Evolutionary conservation across 2,797 vertebrate genomes (phyloP).

Genomic region (Sebastes kiyomatsui): DNA sequence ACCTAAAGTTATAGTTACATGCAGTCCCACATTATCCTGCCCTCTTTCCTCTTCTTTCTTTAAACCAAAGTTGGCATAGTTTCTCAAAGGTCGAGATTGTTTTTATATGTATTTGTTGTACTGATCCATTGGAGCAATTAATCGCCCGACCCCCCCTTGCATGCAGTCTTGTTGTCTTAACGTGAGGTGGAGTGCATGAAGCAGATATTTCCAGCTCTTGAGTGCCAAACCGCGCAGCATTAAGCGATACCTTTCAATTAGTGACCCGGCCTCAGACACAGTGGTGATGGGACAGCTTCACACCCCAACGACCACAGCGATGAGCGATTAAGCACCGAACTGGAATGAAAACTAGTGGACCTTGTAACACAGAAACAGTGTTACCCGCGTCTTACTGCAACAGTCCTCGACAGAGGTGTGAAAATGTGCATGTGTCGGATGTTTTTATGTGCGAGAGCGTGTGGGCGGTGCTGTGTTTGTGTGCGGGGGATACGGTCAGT

Average conservation of each 20-base stretch:
- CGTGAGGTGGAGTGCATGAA: background rate
- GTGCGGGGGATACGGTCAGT: background rate
- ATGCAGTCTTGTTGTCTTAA: conserved; percentile 8
- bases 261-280: conserved; percentile 8
- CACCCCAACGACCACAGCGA: conserved; percentile 13
- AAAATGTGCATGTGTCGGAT: conserved; percentile 12
- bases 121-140: background rate
- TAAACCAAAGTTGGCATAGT: background rate
- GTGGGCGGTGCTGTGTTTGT: conserved; percentile 3
- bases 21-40: background rate
- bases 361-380: conserved; percentile 35
- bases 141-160: background rate
- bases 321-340: conserved; percentile 41
- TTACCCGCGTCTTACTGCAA: conserved; percentile 11
- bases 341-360: conserved; percentile 43
- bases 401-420: conserved; percentile 23
- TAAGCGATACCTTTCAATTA: conserved; percentile 62
- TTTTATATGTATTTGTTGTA: background rate
- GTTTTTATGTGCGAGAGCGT: background rate
- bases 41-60: background rate
- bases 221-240: conserved; percentile 51
- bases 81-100: background rate
- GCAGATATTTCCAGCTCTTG: conserved; percentile 37
- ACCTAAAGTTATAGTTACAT: background rate
- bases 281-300: conserved; percentile 34